Percentiles rank a stretch among this genome's conserved stretches.
phyloP scores from a whole-genome alignment of 2,797 vertebrate genomes.

The Sebastiscus tertius region DNA sequence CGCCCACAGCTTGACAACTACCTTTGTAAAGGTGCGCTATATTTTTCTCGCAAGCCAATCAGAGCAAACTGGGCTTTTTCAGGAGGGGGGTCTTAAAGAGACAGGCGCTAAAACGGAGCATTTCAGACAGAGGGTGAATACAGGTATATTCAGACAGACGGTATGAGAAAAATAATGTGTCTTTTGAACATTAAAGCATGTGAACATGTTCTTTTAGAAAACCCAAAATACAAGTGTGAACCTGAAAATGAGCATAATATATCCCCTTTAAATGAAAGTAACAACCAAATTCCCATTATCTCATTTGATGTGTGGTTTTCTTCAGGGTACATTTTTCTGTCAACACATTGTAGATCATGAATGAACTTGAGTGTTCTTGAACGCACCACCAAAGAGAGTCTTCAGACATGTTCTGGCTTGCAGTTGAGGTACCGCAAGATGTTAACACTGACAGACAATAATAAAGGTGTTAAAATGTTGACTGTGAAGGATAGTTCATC shows the following conservation, averaged over 20 bases:
- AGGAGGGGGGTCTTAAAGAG: no score
- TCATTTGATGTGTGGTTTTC: background rate
- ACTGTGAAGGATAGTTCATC: background rate
- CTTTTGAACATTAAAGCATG: background rate
- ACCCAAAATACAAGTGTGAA: background rate
- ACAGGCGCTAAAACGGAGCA: no score
- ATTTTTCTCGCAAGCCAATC: background rate
- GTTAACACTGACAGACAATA: background rate
- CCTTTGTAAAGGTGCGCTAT: no score
- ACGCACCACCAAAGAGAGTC: conserved; percentile 24
- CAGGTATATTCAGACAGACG: background rate
- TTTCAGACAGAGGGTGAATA: background rate
- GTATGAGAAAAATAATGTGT: background rate
- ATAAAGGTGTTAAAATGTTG: conserved; percentile 15
- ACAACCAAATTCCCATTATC: background rate
- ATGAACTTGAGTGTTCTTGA: conserved; percentile 25
- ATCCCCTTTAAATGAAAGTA: conserved; percentile 13
- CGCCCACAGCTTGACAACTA: no score
- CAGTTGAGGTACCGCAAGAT: background rate
- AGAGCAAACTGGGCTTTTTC: background rate
- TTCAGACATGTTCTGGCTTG: conserved; percentile 23
- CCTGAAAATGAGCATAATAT: background rate
- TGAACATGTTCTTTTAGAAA: background rate
- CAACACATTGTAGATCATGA: background rate
- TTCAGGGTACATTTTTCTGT: background rate